Evolutionary conservation across 1,140 invertebrate genomes (phyloP), one percentile per base, ranked within the genome.

Genomic region (Akabosia matsudoensis): DNA sequence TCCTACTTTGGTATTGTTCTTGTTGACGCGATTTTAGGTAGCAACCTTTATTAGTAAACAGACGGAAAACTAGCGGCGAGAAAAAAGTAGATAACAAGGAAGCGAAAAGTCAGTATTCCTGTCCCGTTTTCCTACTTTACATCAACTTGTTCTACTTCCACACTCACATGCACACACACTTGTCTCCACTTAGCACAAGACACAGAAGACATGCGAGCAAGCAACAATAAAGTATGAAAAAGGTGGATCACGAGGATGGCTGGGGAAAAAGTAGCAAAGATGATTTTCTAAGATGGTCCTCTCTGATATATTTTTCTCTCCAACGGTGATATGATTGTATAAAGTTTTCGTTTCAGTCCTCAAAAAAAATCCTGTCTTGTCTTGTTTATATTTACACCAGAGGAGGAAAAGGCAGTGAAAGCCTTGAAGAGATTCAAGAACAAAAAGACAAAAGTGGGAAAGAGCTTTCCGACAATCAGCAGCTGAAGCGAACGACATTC

Each of bases 401-500:
- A 45, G 37, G 54, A 56, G 24, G n/a, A 56, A 13, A 4, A 24
- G 7, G 24, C 10, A 56, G 54, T 4, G 4, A 56, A 56, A 22
- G 3, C n/a, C n/a, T n/a, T n/a, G 54, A 56, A 7, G 24, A 22
- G n/a, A 22, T 10, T 4, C 10, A 56, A 16, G 54, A 56, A 24
- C 4, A 56, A 22, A 56, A 3, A 56, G 54, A 56, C 37, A 56
- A 22, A 22, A 56, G 54, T 13, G 54, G 24, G 54, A 56, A 22
- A 56, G 10, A 16, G 54, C 54, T 56, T 56, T 56, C 31, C 61
- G 31, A n/a, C 61, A 31, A 67, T 2, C 31, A n/a, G 28, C 61
- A 67, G 61, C 61, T 67, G 61, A 67, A 67, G 22, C 61, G 26
- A 67, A 31, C 24, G 7, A 67, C 34, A 26, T 75, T 52, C 28